Percentiles rank a stretch among this genome's conserved stretches.
phyloP scores from a whole-genome alignment of 2,113 vertebrate species.

The Hypomesus transpacificus region DNA sequence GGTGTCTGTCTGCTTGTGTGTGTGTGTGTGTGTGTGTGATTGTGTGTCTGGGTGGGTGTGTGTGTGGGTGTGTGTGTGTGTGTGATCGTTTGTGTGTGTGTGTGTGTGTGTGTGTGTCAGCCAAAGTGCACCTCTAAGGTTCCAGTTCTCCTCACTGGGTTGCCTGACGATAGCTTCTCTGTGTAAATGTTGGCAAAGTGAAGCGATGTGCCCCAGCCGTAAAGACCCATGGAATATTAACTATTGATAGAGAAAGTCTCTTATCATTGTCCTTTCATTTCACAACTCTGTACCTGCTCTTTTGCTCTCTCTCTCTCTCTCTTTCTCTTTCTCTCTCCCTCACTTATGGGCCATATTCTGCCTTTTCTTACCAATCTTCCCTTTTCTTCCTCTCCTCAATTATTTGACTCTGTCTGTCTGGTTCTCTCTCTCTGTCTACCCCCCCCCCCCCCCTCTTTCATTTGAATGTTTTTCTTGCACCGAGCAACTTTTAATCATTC shows the following conservation, averaged over 20 bases:
- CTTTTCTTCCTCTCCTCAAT: constrained; percentile 11
- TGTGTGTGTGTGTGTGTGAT: background rate
- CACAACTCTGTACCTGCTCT: background rate
- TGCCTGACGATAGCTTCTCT: constrained; percentile 41
- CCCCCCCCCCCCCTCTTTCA: constrained; percentile 19
- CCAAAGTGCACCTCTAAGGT: constrained; percentile 49
- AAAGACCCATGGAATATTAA: constrained; percentile 53
- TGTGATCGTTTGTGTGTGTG: constrained; percentile 18
- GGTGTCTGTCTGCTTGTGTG: background rate
- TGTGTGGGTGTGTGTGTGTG: background rate
- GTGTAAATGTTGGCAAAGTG: constrained; percentile 65
- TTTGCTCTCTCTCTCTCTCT: background rate
- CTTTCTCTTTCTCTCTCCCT: background rate
- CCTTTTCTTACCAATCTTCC: constrained; percentile 3
- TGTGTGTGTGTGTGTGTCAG: constrained; percentile 7
- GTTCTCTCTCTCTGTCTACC: constrained; percentile 5
- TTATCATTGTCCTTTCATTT: constrained; percentile 22
- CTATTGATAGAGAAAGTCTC: constrained; percentile 46
- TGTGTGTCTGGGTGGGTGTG: background rate
- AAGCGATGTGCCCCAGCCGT: constrained; percentile 41
- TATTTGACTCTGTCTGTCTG: constrained; percentile 4
- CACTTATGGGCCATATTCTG: background rate
- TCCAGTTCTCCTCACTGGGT: constrained; percentile 33
- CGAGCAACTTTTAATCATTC: constrained; percentile 54
- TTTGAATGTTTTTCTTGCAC: constrained; percentile 46